These are phyloP conservation scores for Eustalomyia histrio DNA, from an alignment of 2,888 invertebrate species.

Conservation along the genomic window DNA sequence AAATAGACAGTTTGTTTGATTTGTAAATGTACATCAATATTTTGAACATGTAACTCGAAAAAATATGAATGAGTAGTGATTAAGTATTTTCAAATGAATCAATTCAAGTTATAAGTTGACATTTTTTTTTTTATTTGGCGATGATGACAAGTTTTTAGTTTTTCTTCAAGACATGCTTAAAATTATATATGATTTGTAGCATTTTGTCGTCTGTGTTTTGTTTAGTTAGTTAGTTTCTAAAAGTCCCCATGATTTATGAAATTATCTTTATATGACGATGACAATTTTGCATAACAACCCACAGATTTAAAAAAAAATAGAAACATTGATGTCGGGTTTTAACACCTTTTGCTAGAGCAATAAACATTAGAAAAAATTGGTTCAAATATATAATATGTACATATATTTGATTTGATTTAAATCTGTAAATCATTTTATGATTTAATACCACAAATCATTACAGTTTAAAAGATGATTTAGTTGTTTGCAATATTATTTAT, in stretches of 20 bases:
- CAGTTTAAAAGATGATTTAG: conserved; percentile 24
- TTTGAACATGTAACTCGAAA: conserved; percentile 19
- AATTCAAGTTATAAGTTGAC: conserved; percentile 39
- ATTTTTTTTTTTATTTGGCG: conserved; percentile 46
- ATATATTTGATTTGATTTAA: background rate
- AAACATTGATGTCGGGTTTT: conserved; percentile 6
- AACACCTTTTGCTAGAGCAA: background rate
- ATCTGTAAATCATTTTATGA: conserved; percentile 48
- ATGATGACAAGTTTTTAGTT: conserved; percentile 44
- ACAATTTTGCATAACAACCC: conserved; percentile 50
- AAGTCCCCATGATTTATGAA: conserved; percentile 50
- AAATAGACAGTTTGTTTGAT: conserved; percentile 52
- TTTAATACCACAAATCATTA: conserved; percentile 56
- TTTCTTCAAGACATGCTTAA: conserved; percentile 4
- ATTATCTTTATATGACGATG: conserved; percentile 42
- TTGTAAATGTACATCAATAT: conserved; percentile 35
- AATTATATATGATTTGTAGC: conserved; percentile 32
- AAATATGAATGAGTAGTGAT: conserved; percentile 25
- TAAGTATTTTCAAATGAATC: conserved; percentile 20
- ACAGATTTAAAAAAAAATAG: conserved; percentile 29
- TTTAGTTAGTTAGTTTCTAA: conserved; percentile 29
- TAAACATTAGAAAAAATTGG: background rate
- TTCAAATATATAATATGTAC: conserved; percentile 3
- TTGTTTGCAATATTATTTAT: conserved; percentile 24
- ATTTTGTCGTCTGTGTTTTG: conserved; percentile 25